Base-by-base conservation (phyloP, 2,113 vertebrate species). In the Collichthys lucidus region DNA sequence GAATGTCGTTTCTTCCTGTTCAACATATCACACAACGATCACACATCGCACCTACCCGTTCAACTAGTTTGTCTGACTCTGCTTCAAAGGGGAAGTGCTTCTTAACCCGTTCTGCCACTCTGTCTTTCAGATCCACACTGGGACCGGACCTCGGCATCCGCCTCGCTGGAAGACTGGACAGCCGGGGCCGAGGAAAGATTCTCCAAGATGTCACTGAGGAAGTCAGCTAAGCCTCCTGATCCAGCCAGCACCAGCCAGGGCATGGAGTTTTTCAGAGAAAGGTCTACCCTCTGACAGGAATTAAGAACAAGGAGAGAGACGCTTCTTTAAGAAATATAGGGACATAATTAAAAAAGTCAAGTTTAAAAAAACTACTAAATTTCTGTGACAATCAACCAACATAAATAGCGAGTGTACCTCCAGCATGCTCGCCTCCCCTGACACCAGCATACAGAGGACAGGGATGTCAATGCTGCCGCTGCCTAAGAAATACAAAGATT, bases 391-490 rank as follows among this genome's bases (percentile, higher is more conserved):
- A 16, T 29, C 11, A 52, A 22, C 11, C 4, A 17, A 63, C 20
- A 56, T 35, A 17, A 31, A 70, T 5, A 29, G 14, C 7, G 15
- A 46, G 2, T 52, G 17, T 87, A 98, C 97, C 97, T 96, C 91
- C 40, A 98, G 40, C 94, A 96, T 93, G 69, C 89, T 92, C 15
- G 94, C 81, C 0, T 96, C 94, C 2, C 97, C 97, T 16, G 95
- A 94, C 0, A 97, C 93, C 74, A 98, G 90, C 89, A 98, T 94
- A 52, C 97, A 96, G 26, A 98, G 72, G 12, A 98, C 97, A 6
- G 97, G 97, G 72, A 98, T 97, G 80, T 98, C 96, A 73, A 98
- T 97, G 79, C 92, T 95, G 56, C 96, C 96, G 10, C 94, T 96
- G 35, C 95, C 97, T 98, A 64, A 15, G 60, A 63, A 60, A 29